phyloP scores from a whole-genome alignment of 2,888 invertebrate genomes.

The Leptura quadrifasciata region DNA sequence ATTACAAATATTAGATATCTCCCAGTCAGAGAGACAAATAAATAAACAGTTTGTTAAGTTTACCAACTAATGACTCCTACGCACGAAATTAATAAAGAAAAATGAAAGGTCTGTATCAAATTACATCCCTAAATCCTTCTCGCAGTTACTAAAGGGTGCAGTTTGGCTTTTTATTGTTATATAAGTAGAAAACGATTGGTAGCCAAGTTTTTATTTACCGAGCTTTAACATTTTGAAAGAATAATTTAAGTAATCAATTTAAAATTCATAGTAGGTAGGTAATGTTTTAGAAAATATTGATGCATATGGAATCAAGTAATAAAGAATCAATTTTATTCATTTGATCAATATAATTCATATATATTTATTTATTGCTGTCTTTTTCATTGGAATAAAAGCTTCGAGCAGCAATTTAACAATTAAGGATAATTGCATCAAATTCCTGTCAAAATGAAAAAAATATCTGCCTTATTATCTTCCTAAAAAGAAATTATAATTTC shows the following conservation, averaged over 20 bases:
- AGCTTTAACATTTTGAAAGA: slow-evolving; percentile 2
- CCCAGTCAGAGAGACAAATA: slow-evolving; percentile 14
- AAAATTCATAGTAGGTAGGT: slow-evolving; percentile 12
- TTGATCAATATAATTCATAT: no score
- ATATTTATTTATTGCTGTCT: no score
- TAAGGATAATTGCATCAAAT: no score
- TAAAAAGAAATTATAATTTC: no score
- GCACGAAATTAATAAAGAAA: slow-evolving; percentile 50
- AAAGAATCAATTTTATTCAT: no score
- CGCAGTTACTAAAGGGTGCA: slow-evolving; percentile 43
- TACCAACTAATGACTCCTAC: slow-evolving; percentile 46
- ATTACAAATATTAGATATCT: slow-evolving; percentile 32
- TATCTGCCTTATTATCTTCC: no score
- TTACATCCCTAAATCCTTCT: slow-evolving; percentile 48
- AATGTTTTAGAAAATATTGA: no score
- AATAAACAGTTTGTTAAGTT: slow-evolving; percentile 48
- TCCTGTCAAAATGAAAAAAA: no score
- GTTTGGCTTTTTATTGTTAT: slow-evolving; percentile 45
- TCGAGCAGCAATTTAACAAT: no score
- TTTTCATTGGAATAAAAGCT: no score
- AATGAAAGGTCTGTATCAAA: slow-evolving; percentile 47
- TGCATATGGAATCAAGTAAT: no score
- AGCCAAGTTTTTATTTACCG: slow-evolving; percentile 21
- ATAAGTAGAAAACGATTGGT: slow-evolving; percentile 44
- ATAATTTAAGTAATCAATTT: slow-evolving; percentile 21